Base-by-base conservation (phyloP, 2,113 vertebrate species). In the Chroicocephalus ridibundus region DNA sequence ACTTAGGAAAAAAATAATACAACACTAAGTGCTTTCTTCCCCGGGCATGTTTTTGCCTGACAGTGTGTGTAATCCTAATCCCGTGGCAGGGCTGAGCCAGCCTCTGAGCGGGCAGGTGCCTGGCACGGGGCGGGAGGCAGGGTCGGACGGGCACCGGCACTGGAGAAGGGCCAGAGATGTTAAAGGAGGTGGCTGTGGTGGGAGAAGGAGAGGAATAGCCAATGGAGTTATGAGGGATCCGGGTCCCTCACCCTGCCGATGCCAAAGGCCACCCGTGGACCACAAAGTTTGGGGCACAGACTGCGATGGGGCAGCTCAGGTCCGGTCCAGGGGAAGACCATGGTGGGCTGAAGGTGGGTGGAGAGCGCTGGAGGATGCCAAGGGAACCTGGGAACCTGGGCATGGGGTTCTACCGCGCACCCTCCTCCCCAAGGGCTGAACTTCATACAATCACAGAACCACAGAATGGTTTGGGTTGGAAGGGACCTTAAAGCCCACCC, bases 21-120 rank as follows among this genome's bases (percentile, higher is more conserved):
- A 94, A 92, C 83, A 77, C 70, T 93, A 94, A 95, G 86, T 93
- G 91, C 96, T 94, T 96, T 95, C 95, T 97, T 96, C 69, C 81
- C 29, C 6, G 3, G 69, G 80, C 76, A 15, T 92, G 69, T 52
- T 96, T 96, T 88, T 86, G 87, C 70, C 83, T 92, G 96, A 57
- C 93, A 84, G 65, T 26, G 34, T 51, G 87, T 84, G 77, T 94
- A 94, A 95, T 95, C 93, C 96, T 94, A 95, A 96, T 95, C 95
- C 91, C 22, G 21, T 3, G 22, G 70, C 93, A 84, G 25, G 52
- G 86, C 92, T 91, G 46, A 95, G 0, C 19, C 74, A 44, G 47
- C 0, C 2, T 24, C 76, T 18, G 72, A 71, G 49, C 1, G 2
- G 70, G 77, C 76, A 92, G 80, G 91, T 91, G 92, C 86, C 91